phyloP scores from a whole-genome alignment of 2,113 vertebrate species.

The Siphamia tubifer region DNA sequence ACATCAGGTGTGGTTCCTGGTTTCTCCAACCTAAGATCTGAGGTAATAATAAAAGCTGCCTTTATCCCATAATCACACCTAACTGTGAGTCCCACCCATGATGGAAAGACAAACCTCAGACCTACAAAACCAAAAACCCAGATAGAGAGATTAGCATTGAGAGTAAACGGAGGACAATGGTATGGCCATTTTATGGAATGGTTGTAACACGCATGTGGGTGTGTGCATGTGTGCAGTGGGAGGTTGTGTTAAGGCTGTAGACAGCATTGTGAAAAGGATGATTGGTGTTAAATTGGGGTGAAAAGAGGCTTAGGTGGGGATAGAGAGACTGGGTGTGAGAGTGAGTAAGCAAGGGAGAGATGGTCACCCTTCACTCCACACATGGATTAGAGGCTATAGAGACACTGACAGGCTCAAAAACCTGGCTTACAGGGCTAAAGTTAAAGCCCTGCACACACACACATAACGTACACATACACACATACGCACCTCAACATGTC shows the following conservation, averaged over 20 bases:
- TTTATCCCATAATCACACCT: constrained; percentile 1
- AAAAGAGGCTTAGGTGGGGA: constrained; percentile 69
- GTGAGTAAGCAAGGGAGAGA: constrained; percentile 48
- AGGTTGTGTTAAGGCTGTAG: constrained; percentile 32
- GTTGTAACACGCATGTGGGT: not conserved
- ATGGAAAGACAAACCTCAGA: constrained; percentile 8
- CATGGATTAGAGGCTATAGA: constrained; percentile 72
- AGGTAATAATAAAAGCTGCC: not conserved
- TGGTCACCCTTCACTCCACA: constrained; percentile 74
- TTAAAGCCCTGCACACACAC: constrained; percentile 39
- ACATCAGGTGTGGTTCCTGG: too few relatives aligned
- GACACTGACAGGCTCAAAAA: constrained; percentile 65
- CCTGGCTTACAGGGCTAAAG: constrained; percentile 59
- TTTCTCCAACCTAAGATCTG: too few relatives aligned
- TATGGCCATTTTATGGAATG: not conserved
- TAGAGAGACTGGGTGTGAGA: constrained; percentile 41
- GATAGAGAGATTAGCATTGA: not conserved
- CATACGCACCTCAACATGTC: constrained; percentile 5
- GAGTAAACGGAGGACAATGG: not conserved
- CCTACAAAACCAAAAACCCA: not conserved
- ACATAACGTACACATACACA: constrained; percentile 16
- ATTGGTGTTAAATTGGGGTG: constrained; percentile 78
- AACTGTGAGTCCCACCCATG: not conserved
- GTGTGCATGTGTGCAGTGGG: constrained; percentile 8
- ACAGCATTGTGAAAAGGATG: constrained; percentile 63